Evolutionary conservation across 1,140 invertebrate species (phyloP).

Genomic region (Telenomus remus): DNA sequence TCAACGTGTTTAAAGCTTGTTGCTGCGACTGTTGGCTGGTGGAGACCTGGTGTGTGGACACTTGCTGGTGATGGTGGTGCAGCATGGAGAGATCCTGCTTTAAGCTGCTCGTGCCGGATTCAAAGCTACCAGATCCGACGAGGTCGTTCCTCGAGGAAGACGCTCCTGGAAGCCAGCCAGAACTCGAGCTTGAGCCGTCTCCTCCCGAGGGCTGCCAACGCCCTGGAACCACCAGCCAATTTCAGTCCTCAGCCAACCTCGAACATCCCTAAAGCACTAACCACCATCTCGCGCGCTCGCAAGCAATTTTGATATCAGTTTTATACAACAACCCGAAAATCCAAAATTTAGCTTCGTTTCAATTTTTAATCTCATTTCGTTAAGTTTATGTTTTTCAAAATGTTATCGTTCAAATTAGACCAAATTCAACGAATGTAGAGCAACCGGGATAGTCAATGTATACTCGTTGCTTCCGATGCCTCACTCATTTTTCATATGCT

Average conservation of each 20-base stretch:
- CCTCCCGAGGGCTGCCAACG: slow-evolving; percentile 76
- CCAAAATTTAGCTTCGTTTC: neutral
- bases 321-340: neutral
- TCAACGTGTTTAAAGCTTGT: slow-evolving; percentile 55
- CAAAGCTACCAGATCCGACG: slow-evolving; percentile 61
- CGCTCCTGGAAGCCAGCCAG: slow-evolving; percentile 68
- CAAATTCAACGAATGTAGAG: neutral
- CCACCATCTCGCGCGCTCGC: slow-evolving; percentile 65
- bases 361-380: slow-evolving; percentile 8
- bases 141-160: slow-evolving; percentile 67
- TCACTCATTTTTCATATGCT: slow-evolving; percentile 26
- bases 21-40: slow-evolving; percentile 61
- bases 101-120: slow-evolving; percentile 59
- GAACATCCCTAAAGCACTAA: slow-evolving; percentile 75
- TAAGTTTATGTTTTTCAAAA: slow-evolving; percentile 1
- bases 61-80: slow-evolving; percentile 59
- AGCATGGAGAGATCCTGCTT: slow-evolving; percentile 64
- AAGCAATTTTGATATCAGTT: slow-evolving; percentile 16
- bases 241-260: slow-evolving; percentile 74
- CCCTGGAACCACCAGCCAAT: slow-evolving; percentile 77
- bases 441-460: slow-evolving; percentile 21
- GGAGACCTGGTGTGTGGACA: slow-evolving; percentile 50
- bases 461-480: slow-evolving; percentile 18
- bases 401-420: too few species aligned
- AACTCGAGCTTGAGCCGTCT: slow-evolving; percentile 72